Conservation (phyloP, 2,797 vertebrate species). For the Alectoris magna region DNA sequence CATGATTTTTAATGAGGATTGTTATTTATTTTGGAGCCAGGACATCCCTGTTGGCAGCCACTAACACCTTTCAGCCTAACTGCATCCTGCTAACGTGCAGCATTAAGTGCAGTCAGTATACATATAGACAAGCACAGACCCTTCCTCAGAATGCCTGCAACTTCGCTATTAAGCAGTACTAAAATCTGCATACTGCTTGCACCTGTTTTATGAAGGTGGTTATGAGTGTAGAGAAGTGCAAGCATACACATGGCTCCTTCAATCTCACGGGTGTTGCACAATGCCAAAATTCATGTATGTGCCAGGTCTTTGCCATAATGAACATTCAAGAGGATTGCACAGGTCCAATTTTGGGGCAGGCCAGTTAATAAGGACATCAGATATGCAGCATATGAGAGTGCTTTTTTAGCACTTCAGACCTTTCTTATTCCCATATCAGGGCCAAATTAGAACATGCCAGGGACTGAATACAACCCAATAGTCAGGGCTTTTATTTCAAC, state of each 20-base stretch:
- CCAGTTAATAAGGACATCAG: background rate
- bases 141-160: background rate
- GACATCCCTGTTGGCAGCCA: conserved; percentile 27
- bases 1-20: conserved; percentile 57
- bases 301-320: background rate
- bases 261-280: background rate
- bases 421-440: background rate
- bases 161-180: accelerated
- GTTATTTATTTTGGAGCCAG: conserved; percentile 49
- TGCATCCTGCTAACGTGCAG: background rate
- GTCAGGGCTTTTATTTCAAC: background rate
- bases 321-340: background rate
- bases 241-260: background rate
- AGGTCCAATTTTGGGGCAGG: conserved; percentile 11
- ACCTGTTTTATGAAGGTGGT: accelerated
- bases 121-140: background rate
- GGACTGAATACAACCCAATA: background rate
- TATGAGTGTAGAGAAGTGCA: background rate
- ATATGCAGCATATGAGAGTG: background rate
- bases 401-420: background rate
- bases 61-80: conserved; percentile 17
- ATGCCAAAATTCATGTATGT: background rate
- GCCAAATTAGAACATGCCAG: background rate
- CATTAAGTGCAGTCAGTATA: background rate
- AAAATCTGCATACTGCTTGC: background rate